Percentiles rank a stretch among this genome's conserved stretches.
These are phyloP conservation scores for Nomada goodeniana DNA, from an alignment of 2,888 invertebrate genomes.

Conservation along the genomic window DNA sequence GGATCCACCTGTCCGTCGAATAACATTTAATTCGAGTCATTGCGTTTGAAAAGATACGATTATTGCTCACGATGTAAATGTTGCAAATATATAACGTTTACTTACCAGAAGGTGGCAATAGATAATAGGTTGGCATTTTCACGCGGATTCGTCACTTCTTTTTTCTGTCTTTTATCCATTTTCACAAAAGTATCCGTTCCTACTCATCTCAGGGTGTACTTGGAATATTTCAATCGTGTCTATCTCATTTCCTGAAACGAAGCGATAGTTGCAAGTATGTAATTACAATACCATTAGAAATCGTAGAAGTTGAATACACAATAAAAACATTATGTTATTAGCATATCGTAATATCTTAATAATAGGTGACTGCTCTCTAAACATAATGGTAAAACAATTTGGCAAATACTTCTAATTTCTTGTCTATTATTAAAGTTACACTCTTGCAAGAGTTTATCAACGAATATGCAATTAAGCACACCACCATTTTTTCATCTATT, in stretches of 20 bases:
- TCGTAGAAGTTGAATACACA: too few relatives aligned
- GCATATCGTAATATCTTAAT: too few relatives aligned
- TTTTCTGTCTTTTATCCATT: conserved; percentile 85
- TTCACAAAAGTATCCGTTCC: conserved; percentile 8
- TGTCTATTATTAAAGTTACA: too few relatives aligned
- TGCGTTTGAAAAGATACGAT: not conserved
- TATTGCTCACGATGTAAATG: not conserved
- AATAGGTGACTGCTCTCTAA: too few relatives aligned
- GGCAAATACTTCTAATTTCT: too few relatives aligned
- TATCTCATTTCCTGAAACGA: conserved; percentile 22
- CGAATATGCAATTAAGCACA: too few relatives aligned
- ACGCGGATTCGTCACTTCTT: conserved; percentile 86
- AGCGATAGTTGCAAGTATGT: not conserved
- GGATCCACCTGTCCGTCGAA: conserved; percentile 88
- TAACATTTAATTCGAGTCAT: not conserved
- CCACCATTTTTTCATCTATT: too few relatives aligned
- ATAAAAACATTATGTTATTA: too few relatives aligned
- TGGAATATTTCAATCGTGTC: not conserved
- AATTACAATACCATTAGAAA: too few relatives aligned
- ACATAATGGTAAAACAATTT: too few relatives aligned
- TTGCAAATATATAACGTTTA: not conserved
- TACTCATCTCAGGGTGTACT: conserved; percentile 18
- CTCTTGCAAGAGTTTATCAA: too few relatives aligned
- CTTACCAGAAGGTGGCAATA: conserved; percentile 89
- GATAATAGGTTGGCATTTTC: conserved; percentile 89